Conservation (phyloP, 2,888 invertebrate genomes). For the Drosophila fungiperda region DNA sequence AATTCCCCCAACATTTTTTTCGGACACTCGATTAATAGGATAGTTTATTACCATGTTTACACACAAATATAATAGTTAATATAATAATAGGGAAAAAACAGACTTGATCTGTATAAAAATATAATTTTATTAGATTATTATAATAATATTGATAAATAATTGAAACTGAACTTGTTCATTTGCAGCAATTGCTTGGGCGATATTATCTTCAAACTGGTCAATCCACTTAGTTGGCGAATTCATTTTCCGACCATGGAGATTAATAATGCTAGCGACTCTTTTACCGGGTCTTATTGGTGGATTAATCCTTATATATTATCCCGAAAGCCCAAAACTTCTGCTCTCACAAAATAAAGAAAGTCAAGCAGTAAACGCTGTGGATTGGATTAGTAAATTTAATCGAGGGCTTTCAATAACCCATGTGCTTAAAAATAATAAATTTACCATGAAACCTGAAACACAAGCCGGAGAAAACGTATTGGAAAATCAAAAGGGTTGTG, state of each 20-base stretch:
- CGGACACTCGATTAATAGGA: too few species aligned
- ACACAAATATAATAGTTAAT: background rate
- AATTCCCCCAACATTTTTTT: too few species aligned
- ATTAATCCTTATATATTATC: conserved; percentile 66
- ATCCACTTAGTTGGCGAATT: conserved; percentile 66
- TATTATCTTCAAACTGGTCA: conserved; percentile 78
- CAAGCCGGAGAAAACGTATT: conserved; percentile 60
- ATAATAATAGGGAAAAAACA: background rate
- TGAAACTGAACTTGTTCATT: background rate
- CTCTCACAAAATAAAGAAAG: conserved; percentile 66
- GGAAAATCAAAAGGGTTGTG: conserved; percentile 50
- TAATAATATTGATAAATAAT: background rate
- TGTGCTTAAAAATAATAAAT: conserved; percentile 55
- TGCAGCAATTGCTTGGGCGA: conserved; percentile 74
- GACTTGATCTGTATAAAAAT: background rate
- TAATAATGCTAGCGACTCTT: conserved; percentile 70
- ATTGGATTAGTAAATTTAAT: conserved; percentile 78
- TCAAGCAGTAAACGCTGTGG: conserved; percentile 67
- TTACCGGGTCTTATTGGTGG: conserved; percentile 78
- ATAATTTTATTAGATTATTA: background rate
- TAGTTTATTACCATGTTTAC: background rate
- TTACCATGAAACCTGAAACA: conserved; percentile 66
- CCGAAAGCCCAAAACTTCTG: conserved; percentile 78
- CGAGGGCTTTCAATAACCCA: conserved; percentile 53
- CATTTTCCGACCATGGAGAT: conserved; percentile 78